A percentile compares a stretch with the other conserved stretches of the same genome.
These are phyloP conservation scores for Schizotus pectinicornis DNA, from an alignment of 2,888 invertebrate species.

Conservation along the genomic window DNA sequence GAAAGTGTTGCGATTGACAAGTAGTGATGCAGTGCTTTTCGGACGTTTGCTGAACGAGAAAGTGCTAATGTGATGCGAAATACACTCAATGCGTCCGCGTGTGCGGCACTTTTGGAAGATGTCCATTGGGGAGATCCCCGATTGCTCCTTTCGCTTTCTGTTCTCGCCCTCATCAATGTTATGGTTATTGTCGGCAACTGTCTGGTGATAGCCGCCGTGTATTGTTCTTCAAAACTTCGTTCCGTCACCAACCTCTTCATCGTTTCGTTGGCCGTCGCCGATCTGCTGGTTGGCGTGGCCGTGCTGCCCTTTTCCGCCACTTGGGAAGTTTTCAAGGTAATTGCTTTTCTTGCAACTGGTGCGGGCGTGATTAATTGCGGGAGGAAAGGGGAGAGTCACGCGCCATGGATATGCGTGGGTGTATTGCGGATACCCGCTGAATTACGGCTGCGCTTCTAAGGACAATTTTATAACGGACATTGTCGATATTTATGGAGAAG, in stretches of 20 bases:
- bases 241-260: constrained; percentile 97
- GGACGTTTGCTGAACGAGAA: constrained; percentile 10
- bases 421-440: too few relatives aligned
- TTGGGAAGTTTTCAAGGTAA: constrained; percentile 88
- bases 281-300: constrained; percentile 92
- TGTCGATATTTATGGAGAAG: too few relatives aligned
- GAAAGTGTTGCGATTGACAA: too few relatives aligned
- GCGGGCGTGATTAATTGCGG: not conserved
- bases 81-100: constrained; percentile 81
- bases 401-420: too few relatives aligned
- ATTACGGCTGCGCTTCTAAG: too few relatives aligned
- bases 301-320: constrained; percentile 96
- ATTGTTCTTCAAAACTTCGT: constrained; percentile 87
- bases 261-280: constrained; percentile 94
- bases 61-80: constrained; percentile 65
- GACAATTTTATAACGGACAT: too few relatives aligned
- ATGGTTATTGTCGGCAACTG: constrained; percentile 91
- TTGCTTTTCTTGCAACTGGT: too few relatives aligned
- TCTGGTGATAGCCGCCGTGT: constrained; percentile 91
- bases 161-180: constrained; percentile 83
- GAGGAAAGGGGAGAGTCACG: not conserved
- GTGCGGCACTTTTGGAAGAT: constrained; percentile 79
- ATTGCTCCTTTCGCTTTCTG: constrained; percentile 76
- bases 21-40: constrained; percentile 7
- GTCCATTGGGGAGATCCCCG: constrained; percentile 84